These are phyloP conservation scores for Hephaestus fuliginosus DNA, from an alignment of 2,797 vertebrate species.

Conservation along the genomic window DNA sequence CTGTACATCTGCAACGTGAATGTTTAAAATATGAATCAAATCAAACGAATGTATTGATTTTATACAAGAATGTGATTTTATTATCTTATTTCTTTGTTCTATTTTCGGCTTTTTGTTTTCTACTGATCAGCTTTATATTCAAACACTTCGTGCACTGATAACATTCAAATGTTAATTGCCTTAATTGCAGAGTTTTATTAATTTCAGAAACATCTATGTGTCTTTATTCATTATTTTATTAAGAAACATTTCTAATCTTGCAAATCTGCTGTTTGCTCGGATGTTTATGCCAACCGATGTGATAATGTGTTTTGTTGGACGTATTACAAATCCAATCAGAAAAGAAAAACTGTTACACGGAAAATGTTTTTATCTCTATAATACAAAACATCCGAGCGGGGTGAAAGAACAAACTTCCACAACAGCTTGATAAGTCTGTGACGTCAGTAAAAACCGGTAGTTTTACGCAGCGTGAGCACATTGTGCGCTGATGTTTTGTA, in stretches of 20 bases:
- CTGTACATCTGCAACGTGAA: not conserved
- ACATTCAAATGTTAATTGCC: too few species aligned
- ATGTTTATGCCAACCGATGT: not conserved
- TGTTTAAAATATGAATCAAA: too few species aligned
- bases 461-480: slow-evolving; percentile 16
- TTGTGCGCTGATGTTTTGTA: slow-evolving; percentile 39
- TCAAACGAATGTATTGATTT: too few species aligned
- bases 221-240: too few species aligned
- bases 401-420: not conserved
- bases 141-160: not conserved
- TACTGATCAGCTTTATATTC: too few species aligned
- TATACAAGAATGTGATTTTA: too few species aligned
- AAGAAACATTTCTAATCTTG: too few species aligned
- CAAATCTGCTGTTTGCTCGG: too few species aligned
- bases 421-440: slow-evolving; percentile 13
- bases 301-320: not conserved
- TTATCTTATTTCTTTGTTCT: not conserved
- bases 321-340: not conserved
- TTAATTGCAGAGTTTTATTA: not conserved
- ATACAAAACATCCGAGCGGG: not conserved
- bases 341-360: not conserved
- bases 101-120: not conserved
- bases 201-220: not conserved
- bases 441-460: slow-evolving; percentile 11
- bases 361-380: not conserved